Conservation (phyloP, 2,888 invertebrate genomes). For the Caenorhabditis macrosperma region DNA sequence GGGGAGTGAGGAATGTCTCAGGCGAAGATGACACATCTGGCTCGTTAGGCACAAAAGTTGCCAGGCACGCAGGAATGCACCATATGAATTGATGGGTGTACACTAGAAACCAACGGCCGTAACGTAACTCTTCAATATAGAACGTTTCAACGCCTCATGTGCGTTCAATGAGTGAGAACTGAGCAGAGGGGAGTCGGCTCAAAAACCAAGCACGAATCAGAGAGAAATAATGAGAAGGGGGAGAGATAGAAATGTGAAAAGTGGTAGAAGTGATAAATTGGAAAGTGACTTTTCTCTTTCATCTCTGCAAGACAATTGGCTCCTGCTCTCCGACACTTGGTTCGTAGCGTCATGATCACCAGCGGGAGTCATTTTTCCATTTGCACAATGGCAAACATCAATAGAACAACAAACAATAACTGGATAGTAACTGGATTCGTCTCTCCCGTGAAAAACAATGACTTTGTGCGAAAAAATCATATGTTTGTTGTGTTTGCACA, state of each 20-base stretch:
- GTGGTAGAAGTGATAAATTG: conserved; percentile 50
- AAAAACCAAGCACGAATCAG: conserved; percentile 3
- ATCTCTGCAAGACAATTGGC: conserved; percentile 46
- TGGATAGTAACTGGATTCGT: conserved; percentile 46
- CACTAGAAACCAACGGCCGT: conserved; percentile 22
- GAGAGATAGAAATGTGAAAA: conserved; percentile 1
- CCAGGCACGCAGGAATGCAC: conserved; percentile 7
- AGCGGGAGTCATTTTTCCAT: neutral
- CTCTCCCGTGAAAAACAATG: conserved; percentile 41
- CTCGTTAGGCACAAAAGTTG: conserved; percentile 46
- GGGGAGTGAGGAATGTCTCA: conserved; percentile 5
- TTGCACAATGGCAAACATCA: conserved; percentile 15
- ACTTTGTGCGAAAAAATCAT: conserved; percentile 24
- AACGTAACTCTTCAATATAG: neutral
- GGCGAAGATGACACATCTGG: conserved; percentile 44
- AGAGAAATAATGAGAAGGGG: conserved; percentile 35
- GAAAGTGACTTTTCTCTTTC: conserved; percentile 20
- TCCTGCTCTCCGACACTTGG: conserved; percentile 37
- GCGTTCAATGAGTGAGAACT: too few species aligned
- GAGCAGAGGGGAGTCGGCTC: neutral
- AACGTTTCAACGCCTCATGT: neutral
- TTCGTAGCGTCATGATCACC: neutral
- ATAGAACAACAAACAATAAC: conserved; percentile 40
- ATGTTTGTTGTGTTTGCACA: conserved; percentile 37
- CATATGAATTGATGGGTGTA: conserved; percentile 52